Base-by-base conservation (phyloP, 2,888 invertebrate genomes). In the Drosophila demipolita region DNA sequence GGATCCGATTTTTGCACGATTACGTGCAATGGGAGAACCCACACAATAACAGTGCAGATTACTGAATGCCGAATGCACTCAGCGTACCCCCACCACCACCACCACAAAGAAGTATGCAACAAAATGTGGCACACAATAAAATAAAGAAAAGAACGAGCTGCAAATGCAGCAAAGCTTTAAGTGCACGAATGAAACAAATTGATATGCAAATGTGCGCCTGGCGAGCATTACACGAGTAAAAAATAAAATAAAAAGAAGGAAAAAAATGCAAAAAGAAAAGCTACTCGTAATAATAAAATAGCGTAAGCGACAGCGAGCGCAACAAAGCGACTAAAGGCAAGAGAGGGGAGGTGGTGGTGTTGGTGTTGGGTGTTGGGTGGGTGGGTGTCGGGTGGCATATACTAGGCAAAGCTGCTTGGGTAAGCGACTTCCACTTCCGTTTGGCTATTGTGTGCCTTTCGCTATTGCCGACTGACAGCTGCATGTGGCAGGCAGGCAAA, bases 161-260 rank as follows among this genome's bases (percentile, higher is more conserved):
- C 73, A 73, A 62, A 62, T 72, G 65, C 72, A 74, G 60, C 32
- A 61, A 59, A 72, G 78, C 79, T 75, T 65, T 75, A 75, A 78
- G 79, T 78, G 74, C 70, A 69, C 80, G 90, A 90, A 89, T 83
- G 78, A 74, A 85, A 89, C 84, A 85, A 85, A 85, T 85, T 85
- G 84, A 90, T 90, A 85, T 85, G 90, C 74, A 83, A 80, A 88
- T 84, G 78, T 73, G 70, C 54, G 58, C 48, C 49, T 15, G 48
- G 53, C 70, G 32, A 72, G 40, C 57, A 32, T 57, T 57, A 40
- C 38, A 60, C 45, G 42, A 73, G 72, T 35, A 38, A n/a, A 35
- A 55, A 12, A 29, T 0, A 52, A 50, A 49, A 15, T 1, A 5
- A 23, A 26, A n/a, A 26, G n/a, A 12, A 29, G 1, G 29, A 54